These are phyloP conservation scores for Andrena fulva DNA, from an alignment of 2,888 invertebrate genomes.

Conservation along the genomic window DNA sequence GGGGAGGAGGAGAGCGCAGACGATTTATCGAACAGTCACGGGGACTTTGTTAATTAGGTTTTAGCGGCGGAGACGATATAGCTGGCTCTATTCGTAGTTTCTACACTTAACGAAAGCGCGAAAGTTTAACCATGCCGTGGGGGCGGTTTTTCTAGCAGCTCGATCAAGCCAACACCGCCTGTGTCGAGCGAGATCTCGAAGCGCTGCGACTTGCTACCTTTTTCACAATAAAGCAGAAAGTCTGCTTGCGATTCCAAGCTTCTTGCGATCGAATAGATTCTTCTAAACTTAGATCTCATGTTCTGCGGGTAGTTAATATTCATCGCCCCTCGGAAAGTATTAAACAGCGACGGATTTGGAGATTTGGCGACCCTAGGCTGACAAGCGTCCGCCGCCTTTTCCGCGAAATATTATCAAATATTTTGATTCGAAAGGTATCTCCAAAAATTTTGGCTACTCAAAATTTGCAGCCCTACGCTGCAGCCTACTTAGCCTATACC, in stretches of 20 bases:
- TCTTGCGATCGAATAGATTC: background rate
- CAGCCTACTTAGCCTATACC: no score
- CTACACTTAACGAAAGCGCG: constrained; percentile 61
- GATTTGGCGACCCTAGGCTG: no score
- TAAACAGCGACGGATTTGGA: no score
- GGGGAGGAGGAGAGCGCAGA: constrained; percentile 13
- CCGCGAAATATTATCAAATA: no score
- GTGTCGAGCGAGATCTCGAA: constrained; percentile 49
- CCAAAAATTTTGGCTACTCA: no score
- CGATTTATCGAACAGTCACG: constrained; percentile 69
- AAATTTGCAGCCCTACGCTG: no score
- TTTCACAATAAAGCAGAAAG: constrained; percentile 25
- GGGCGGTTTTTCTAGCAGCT: constrained; percentile 66
- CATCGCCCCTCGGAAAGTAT: no score
- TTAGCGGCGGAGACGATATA: constrained; percentile 80
- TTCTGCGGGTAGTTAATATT: no score
- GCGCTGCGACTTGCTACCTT: constrained; percentile 44
- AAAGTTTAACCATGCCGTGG: constrained; percentile 70
- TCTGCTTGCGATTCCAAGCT: constrained; percentile 32
- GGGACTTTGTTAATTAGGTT: constrained; percentile 80
- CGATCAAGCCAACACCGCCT: constrained; percentile 39
- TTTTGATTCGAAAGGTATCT: no score
- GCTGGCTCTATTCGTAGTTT: constrained; percentile 83
- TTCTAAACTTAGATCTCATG: no score
- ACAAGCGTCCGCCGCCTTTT: no score